Evolutionary conservation across 2,888 invertebrate species (phyloP).

Genomic region (Phengaris arion): DNA sequence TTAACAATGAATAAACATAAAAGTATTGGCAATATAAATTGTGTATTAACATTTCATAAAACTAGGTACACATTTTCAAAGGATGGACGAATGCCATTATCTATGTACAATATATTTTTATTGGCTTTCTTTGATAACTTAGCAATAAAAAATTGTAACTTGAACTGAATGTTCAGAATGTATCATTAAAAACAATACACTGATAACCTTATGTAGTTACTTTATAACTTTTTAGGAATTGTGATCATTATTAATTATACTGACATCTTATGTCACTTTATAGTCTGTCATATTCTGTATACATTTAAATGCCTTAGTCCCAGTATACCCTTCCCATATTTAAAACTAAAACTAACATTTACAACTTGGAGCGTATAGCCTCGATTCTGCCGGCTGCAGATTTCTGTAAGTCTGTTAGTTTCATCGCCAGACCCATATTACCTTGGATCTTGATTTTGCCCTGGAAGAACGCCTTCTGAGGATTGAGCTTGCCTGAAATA

Average conservation of each 20-base stretch:
- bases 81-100: neutral
- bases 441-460: constrained; percentile 98
- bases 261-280: constrained; percentile 18
- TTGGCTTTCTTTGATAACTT: neutral
- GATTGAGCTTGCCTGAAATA: constrained; percentile 94
- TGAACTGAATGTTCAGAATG: neutral
- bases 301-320: constrained; percentile 44
- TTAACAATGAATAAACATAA: neutral
- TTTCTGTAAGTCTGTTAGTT: constrained; percentile 90
- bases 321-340: constrained; percentile 39
- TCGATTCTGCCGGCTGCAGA: constrained; percentile 87
- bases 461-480: constrained; percentile 97
- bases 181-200: neutral
- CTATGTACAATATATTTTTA: neutral
- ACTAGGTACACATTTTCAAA: neutral
- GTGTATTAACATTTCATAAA: neutral
- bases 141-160: neutral
- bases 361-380: constrained; percentile 86
- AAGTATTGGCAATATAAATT: neutral
- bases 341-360: constrained; percentile 50
- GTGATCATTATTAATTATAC: neutral
- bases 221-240: neutral
- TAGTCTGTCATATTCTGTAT: neutral
- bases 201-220: neutral
- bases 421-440: constrained; percentile 98